A percentile compares a stretch with the other conserved stretches of the same genome.
Evolutionary conservation across 2,888 invertebrate genomes (phyloP).

Genomic region (Odontocolon sp.): DNA sequence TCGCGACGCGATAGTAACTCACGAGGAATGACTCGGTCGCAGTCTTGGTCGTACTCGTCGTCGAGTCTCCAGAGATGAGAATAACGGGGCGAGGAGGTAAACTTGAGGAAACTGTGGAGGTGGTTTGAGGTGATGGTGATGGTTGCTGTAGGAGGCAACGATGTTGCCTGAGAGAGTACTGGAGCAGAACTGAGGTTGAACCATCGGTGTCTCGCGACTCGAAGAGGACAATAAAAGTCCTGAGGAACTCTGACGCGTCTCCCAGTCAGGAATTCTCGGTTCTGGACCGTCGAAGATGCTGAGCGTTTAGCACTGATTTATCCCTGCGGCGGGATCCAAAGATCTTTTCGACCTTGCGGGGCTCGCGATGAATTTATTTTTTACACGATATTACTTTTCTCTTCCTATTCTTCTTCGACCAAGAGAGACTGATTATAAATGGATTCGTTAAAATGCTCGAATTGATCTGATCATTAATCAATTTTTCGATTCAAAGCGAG

Average conservation of each 20-base stretch:
- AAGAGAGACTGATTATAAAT: background rate
- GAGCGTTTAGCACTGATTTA: background rate
- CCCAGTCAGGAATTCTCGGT: background rate
- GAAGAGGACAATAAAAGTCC: slow-evolving; percentile 66
- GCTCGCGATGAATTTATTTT: background rate
- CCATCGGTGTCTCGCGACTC: slow-evolving; percentile 51
- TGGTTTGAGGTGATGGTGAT: slow-evolving; percentile 13
- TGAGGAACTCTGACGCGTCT: slow-evolving; percentile 26
- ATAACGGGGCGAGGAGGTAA: slow-evolving; percentile 57
- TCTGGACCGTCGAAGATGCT: background rate
- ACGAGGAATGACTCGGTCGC: slow-evolving; percentile 6
- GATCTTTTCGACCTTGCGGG: background rate
- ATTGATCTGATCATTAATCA: background rate
- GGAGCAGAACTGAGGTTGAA: slow-evolving; percentile 75
- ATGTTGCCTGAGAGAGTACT: slow-evolving; percentile 73
- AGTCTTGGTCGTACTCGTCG: slow-evolving; percentile 3
- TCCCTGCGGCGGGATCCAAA: background rate
- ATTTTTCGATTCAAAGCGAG: background rate
- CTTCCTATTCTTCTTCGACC: background rate
- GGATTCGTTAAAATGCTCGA: background rate
- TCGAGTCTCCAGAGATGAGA: slow-evolving; percentile 35
- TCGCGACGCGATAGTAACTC: background rate
- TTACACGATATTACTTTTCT: too few relatives aligned
- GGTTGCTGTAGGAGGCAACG: slow-evolving; percentile 58
- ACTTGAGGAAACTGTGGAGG: background rate